These are phyloP conservation scores for Lordiphosa fenestrarum DNA, from an alignment of 2,888 invertebrate species.

Conservation along the genomic window DNA sequence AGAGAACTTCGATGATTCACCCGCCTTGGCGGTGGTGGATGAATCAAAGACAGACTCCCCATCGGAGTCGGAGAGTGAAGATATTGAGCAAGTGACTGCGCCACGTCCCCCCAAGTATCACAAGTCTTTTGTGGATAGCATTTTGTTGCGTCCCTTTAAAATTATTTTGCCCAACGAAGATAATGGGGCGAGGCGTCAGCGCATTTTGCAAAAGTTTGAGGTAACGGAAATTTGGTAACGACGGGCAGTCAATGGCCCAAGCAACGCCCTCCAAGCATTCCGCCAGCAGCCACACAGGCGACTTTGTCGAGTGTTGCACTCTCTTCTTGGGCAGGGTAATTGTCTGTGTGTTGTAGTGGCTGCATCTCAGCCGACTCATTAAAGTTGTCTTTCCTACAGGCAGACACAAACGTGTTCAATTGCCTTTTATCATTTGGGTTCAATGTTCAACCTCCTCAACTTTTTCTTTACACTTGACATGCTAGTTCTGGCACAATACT, in stretches of 20 bases:
- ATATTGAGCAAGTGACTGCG: conserved; percentile 82
- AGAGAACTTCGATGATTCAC: conserved; percentile 79
- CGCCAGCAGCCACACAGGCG: neutral
- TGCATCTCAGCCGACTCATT: conserved; percentile 23
- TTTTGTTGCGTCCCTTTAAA: conserved; percentile 77
- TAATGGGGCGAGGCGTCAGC: conserved; percentile 71
- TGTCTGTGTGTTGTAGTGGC: conserved; percentile 9
- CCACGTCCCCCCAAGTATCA: conserved; percentile 81
- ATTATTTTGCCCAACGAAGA: conserved; percentile 77
- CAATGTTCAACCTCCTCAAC: conserved; percentile 42
- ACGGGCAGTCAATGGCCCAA: neutral
- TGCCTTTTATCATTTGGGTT: conserved; percentile 44
- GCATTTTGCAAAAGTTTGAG: conserved; percentile 78
- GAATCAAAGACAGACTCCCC: conserved; percentile 35
- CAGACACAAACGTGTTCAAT: conserved; percentile 63
- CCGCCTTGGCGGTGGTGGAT: conserved; percentile 39
- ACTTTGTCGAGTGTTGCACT: conserved; percentile 38
- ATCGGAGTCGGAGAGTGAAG: conserved; percentile 30
- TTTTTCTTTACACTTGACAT: conserved; percentile 26
- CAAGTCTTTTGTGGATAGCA: conserved; percentile 78
- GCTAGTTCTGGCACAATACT: conserved; percentile 2
- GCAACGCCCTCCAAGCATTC: conserved; percentile 30
- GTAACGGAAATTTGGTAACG: conserved; percentile 78
- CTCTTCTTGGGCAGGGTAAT: neutral
- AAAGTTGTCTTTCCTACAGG: conserved; percentile 22